Base-by-base conservation (phyloP, 2,797 vertebrate species). In the Thunnus albacares region DNA sequence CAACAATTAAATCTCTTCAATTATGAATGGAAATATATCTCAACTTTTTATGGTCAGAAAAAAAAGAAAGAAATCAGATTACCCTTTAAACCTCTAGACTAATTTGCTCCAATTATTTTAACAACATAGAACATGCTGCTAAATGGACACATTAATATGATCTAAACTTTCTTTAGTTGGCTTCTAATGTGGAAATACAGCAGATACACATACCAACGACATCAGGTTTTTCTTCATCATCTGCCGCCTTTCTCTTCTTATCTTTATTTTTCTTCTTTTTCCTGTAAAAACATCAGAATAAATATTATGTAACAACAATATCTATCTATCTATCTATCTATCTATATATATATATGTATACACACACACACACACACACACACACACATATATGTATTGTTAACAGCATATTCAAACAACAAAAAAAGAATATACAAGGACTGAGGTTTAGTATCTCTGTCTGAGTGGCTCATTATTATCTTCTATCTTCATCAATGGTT, bases 251-350 rank as follows among this genome's bases (percentile, higher is more conserved):
- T 80, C 96, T 96, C 88, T 98, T 98, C 82, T 95, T 97, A 51
- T 97, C 96, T 83, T 97, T 97, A 81, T 94, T 85, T 63, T 95
- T 96, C 80, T 95, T 98, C 75, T 98, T 99, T 92, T 97, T 99
- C 80, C 97, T 98, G 87, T 66, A 15, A 64, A 86, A 60, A 70
- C 26, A 18, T 9, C 10, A 41, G 65, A 11, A 67, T 0, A 20
- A 13, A 49, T 15, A 22, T 24, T 24, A 65, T 18, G 10, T 6
- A 9, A 58, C 38, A 30, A 24, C 3, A 30, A n/a, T n/a, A n/a
- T n/a, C n/a, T 24, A 24, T 24, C 1, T 24, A 24, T 24, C 1
- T 24, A 24, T 24, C 1, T 24, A 24, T 24, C 1, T 24, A 24
- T 24, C 1, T 24, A 24, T 24, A 24, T 24, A 24, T 24, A 24